These are phyloP conservation scores for Antechinus stuartii DNA, from an alignment of 2,113 vertebrate genomes.

Conservation along the genomic window DNA sequence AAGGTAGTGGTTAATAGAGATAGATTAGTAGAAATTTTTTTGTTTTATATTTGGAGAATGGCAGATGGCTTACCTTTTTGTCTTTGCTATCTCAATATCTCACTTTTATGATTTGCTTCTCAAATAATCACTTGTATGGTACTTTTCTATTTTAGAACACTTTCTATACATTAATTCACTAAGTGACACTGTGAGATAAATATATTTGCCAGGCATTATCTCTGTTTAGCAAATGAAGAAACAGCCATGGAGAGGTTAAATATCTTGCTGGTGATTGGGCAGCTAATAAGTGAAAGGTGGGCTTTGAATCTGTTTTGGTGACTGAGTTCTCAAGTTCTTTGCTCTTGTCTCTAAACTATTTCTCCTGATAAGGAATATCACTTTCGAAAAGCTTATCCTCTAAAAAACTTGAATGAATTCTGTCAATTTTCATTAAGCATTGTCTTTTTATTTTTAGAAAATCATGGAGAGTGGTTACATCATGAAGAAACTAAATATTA, in stretches of 20 bases:
- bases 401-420: constrained; percentile 27
- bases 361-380: constrained; percentile 32
- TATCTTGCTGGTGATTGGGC: background rate
- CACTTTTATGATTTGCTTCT: constrained; percentile 24
- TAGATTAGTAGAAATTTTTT: constrained; percentile 37
- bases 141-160: constrained; percentile 40
- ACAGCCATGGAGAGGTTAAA: background rate
- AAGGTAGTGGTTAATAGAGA: constrained; percentile 65
- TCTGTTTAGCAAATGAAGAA: background rate
- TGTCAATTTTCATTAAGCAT: background rate
- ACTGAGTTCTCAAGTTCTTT: background rate
- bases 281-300: background rate
- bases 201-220: background rate
- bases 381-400: constrained; percentile 36
- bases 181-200: background rate
- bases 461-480: background rate
- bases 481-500: background rate
- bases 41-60: background rate
- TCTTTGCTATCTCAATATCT: background rate
- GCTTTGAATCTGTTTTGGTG: background rate
- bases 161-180: background rate
- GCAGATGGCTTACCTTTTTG: constrained; percentile 5
- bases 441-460: background rate
- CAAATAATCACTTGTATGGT: background rate
- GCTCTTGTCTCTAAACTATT: background rate